Percentiles rank a stretch among this genome's conserved stretches.
phyloP scores from a whole-genome alignment of 2,888 invertebrate species.

The Meliscaeva auricollis region DNA sequence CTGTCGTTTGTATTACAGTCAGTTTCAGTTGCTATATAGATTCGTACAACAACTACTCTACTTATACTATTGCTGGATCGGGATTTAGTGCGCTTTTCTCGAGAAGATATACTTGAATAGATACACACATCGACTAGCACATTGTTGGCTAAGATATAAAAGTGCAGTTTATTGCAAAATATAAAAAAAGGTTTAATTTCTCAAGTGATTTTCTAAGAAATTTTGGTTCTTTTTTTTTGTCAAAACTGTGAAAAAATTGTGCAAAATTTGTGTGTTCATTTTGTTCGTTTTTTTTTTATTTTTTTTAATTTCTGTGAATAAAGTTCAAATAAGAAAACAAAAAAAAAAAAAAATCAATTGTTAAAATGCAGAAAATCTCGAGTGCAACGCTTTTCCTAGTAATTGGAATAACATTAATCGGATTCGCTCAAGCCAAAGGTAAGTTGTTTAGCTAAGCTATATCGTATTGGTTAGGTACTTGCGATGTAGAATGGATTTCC shows the following conservation, averaged over 20 bases:
- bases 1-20: slow-evolving; percentile 28
- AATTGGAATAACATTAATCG: slow-evolving; percentile 72
- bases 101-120: neutral
- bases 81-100: slow-evolving; percentile 45
- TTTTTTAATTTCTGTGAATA: slow-evolving; percentile 11
- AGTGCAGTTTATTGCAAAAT: slow-evolving; percentile 50
- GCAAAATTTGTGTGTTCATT: slow-evolving; percentile 26
- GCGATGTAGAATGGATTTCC: slow-evolving; percentile 24
- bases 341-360: slow-evolving; percentile 30
- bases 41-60: neutral
- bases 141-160: slow-evolving; percentile 18
- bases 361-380: slow-evolving; percentile 66
- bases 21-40: neutral
- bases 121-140: slow-evolving; percentile 23
- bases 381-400: slow-evolving; percentile 62
- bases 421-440: slow-evolving; percentile 70
- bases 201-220: slow-evolving; percentile 21
- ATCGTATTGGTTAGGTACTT: slow-evolving; percentile 17
- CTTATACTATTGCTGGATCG: too few relatives aligned
- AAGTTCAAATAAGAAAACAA: neutral
- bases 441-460: slow-evolving; percentile 10
- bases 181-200: slow-evolving; percentile 31
- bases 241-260: slow-evolving; percentile 24
- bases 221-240: neutral
- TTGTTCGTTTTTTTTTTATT: neutral